Base-by-base conservation (phyloP, 1,140 invertebrate genomes). In the Cyrtorhinus lividipennis region DNA sequence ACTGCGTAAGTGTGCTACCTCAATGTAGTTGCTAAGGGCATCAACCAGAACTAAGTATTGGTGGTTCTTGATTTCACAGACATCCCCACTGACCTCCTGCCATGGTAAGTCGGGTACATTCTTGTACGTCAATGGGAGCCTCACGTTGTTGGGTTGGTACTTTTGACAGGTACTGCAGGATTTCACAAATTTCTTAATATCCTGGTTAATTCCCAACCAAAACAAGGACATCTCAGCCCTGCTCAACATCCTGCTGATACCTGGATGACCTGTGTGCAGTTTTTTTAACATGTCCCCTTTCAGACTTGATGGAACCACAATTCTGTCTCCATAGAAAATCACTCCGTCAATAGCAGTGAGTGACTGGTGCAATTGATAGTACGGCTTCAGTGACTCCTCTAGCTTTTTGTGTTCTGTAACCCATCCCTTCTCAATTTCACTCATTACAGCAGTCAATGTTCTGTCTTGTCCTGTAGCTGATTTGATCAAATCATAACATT, bases 231-330 rank as follows among this genome's bases (percentile, higher is more conserved):
- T 60, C 53, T 68, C 45, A 3, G 67, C 68, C 1, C 70, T 30
- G n/a, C 66, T 61, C 67, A 70, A 70, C 67, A 72, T 71, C 65
- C 70, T 70, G 15, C 58, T 59, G 18, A 69, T 65, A 13, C 71
- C 70, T 2, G 65, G 8, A 58, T 71, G 70, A 10, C 66, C 70
- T 23, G 22, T 12, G 62, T 69, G 64, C n/a, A 67, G 57, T 63
- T 67, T 65, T 25, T 65, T 1, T 15, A 69, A 45, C 24, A 66
- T 53, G 20, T 20, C 2, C 1, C 13, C 12, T 25, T 59, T 48
- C 20, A 67, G 25, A 1, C 22, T 56, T 26, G 24, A 46, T 46
- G 64, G 67, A 24, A 68, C 62, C 2, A 67, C 45, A 18, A 66
- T 26, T 59, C 63, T 25, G 24, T 67, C 26, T 2, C 26, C 57